phyloP scores from a whole-genome alignment of 2,113 vertebrate species.

The Aspidoscelis tigris region DNA sequence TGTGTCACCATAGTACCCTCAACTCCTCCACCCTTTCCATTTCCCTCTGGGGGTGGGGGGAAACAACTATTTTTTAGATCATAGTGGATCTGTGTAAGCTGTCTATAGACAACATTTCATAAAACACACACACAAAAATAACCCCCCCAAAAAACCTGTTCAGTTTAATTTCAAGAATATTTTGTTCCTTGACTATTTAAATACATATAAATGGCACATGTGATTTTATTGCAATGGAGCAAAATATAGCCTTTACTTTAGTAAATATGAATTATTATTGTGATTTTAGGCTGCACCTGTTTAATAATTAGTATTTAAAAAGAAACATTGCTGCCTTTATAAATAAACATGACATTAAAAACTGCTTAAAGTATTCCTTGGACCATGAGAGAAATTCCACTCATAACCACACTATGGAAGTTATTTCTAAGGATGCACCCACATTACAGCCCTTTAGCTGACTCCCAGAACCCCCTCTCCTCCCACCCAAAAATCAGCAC shows the following conservation, averaged over 20 bases:
- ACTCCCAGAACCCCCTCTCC: too few species aligned
- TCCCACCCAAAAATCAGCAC: too few species aligned
- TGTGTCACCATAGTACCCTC: slow-evolving; percentile 47
- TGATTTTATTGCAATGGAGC: neutral
- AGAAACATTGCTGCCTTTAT: neutral
- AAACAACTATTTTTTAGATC: slow-evolving; percentile 31
- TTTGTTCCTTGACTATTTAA: neutral
- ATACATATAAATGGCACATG: neutral
- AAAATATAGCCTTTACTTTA: neutral
- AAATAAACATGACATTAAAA: neutral
- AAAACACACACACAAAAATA: neutral
- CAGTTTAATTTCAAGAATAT: neutral
- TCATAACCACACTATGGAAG: neutral
- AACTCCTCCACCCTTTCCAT: slow-evolving; percentile 20
- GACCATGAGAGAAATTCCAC: neutral
- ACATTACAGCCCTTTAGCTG: too few species aligned
- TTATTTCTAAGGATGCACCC: neutral
- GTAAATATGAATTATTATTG: neutral
- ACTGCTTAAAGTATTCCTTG: neutral
- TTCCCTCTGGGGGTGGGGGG: slow-evolving; percentile 1
- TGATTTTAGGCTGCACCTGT: neutral
- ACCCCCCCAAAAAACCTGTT: neutral
- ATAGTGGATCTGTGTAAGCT: neutral
- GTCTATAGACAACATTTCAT: neutral
- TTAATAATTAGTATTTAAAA: neutral